Evolutionary conservation across 2,888 invertebrate genomes (phyloP).

Genomic region (Gibbula magus): DNA sequence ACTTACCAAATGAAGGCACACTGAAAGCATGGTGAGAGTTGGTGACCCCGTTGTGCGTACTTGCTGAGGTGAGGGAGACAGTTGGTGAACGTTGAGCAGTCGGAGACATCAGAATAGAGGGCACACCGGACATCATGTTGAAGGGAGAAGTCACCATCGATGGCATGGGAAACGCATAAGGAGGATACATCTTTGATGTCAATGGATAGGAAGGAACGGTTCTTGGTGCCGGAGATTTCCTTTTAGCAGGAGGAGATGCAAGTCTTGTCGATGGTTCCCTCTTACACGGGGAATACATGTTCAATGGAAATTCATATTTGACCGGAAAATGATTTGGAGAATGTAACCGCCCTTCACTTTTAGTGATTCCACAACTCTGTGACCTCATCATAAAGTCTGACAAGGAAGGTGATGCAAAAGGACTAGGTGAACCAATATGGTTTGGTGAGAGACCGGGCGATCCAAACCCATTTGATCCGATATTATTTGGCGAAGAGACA

Average conservation of each 20-base stretch:
- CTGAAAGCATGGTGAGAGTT: neutral
- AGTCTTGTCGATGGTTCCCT: neutral
- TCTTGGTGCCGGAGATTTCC: neutral
- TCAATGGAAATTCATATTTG: neutral
- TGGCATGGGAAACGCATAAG: neutral
- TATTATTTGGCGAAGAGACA: neutral
- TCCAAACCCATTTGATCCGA: neutral
- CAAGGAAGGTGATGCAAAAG: no score
- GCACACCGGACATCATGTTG: neutral
- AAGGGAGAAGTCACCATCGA: neutral
- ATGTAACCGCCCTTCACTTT: neutral
- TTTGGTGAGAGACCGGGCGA: neutral
- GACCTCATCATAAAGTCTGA: no score
- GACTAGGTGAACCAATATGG: neutral
- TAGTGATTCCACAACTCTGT: no score
- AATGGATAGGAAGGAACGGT: neutral
- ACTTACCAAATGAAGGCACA: constrained; percentile 15
- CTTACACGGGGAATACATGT: neutral
- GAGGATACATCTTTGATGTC: neutral
- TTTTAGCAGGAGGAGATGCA: neutral
- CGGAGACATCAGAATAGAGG: neutral
- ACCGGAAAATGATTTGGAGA: neutral
- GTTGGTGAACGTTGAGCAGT: no score
- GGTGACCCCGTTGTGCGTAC: neutral
- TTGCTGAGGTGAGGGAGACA: neutral